Conservation (phyloP, 2,113 vertebrate genomes). For the Periophthalmus modestus region DNA sequence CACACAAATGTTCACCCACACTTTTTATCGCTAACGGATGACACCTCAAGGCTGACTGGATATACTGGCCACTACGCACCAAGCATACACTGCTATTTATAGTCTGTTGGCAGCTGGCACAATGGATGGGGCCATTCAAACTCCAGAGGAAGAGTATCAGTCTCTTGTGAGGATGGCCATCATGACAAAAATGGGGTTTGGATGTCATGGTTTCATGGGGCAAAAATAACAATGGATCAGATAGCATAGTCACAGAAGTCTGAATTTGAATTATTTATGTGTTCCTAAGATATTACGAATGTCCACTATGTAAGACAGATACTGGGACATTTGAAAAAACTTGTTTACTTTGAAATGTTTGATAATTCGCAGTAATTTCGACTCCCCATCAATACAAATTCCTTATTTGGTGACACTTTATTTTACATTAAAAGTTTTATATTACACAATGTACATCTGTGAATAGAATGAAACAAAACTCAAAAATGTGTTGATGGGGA, state of each 20-base stretch:
- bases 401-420: no score
- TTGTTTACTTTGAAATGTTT: no score
- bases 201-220: constrained; percentile 4
- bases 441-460: no score
- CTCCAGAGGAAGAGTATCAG: constrained; percentile 11
- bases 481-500: no score
- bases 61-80: constrained; percentile 45
- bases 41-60: constrained; percentile 51
- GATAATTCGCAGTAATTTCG: no score
- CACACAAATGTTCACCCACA: constrained; percentile 39
- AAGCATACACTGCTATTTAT: constrained; percentile 60
- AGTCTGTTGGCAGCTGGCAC: constrained; percentile 21
- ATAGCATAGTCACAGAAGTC: neutral
- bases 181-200: constrained; percentile 18
- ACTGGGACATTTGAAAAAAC: neutral
- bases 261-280: neutral
- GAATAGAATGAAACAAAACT: no score
- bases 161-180: constrained; percentile 12
- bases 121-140: constrained; percentile 31
- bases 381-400: no score
- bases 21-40: constrained; percentile 51
- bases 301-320: neutral
- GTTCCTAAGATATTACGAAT: no score
- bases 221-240: neutral
- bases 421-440: no score